These are phyloP conservation scores for Haliclona indistincta DNA, from an alignment of 37 sponge, comb jelly and placozoan species.

Conservation along the genomic window DNA sequence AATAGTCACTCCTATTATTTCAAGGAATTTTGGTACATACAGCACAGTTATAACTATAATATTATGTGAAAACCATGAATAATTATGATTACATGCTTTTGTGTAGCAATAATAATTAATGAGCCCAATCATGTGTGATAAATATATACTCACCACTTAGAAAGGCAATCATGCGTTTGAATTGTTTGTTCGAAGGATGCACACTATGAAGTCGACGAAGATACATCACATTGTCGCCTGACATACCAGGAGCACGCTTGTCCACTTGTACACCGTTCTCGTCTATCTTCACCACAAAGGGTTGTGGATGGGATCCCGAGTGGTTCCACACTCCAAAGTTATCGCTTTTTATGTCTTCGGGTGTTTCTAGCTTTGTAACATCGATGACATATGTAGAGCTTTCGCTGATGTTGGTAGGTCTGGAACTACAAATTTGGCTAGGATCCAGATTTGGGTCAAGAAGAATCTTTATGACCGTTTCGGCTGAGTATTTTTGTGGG, in stretches of 20 bases:
- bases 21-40: too few species aligned
- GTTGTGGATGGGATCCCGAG: slow-evolving; percentile 36
- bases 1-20: too few species aligned
- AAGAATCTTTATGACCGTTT: slow-evolving; percentile 27
- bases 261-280: slow-evolving; percentile 27
- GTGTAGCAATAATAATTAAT: too few species aligned
- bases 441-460: slow-evolving; percentile 18
- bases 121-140: too few species aligned
- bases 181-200: slow-evolving; percentile 46
- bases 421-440: slow-evolving; percentile 14
- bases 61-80: too few species aligned
- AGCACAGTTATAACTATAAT: too few species aligned
- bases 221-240: slow-evolving; percentile 33
- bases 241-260: slow-evolving; percentile 40
- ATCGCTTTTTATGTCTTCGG: slow-evolving; percentile 41
- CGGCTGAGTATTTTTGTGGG: slow-evolving; percentile 25
- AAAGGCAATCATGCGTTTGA: slow-evolving; percentile 45
- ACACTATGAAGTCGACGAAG: slow-evolving; percentile 34
- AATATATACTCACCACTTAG: slow-evolving; percentile 37
- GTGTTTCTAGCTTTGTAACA: slow-evolving; percentile 10
- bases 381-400: slow-evolving; percentile 44
- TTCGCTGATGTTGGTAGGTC: slow-evolving; percentile 9
- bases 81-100: too few species aligned
- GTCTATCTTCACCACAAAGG: background rate
- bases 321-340: slow-evolving; percentile 47